Evolutionary conservation across 2,113 vertebrate genomes (phyloP).

Genomic region (Bujurquina vittata): DNA sequence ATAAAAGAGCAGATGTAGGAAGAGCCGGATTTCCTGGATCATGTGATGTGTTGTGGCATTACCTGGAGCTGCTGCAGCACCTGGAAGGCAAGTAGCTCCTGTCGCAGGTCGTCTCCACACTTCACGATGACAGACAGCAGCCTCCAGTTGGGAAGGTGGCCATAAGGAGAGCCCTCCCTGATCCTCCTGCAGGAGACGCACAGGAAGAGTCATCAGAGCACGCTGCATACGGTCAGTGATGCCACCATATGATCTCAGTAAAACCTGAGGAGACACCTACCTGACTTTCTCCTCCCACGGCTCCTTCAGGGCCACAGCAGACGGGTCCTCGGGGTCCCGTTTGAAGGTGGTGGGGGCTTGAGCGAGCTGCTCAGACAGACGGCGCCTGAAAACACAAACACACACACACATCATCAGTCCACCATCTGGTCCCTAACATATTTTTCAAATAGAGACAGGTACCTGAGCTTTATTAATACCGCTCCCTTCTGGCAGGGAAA

Average conservation of each 20-base stretch:
- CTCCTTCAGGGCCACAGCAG: constrained; percentile 95
- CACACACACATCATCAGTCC: not conserved
- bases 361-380: constrained; percentile 94
- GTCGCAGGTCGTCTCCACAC: constrained; percentile 93
- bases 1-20: not conserved
- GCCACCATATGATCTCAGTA: too few species aligned
- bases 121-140: constrained; percentile 96
- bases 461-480: too few species aligned
- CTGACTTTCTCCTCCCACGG: constrained; percentile 98
- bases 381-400: constrained; percentile 77
- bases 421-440: too few species aligned
- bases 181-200: constrained; percentile 83
- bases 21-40: not conserved
- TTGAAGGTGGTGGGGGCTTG: constrained; percentile 92
- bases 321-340: constrained; percentile 93
- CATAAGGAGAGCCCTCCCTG: constrained; percentile 92
- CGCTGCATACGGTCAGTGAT: not conserved
- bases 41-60: not conserved
- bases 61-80: constrained; percentile 95
- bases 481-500: not conserved
- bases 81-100: constrained; percentile 95
- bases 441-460: too few species aligned
- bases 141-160: constrained; percentile 92
- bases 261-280: constrained; percentile 69
- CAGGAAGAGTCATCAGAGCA: not conserved